Conservation (phyloP, 2,888 invertebrate genomes). For the Danaus chrysippus region DNA sequence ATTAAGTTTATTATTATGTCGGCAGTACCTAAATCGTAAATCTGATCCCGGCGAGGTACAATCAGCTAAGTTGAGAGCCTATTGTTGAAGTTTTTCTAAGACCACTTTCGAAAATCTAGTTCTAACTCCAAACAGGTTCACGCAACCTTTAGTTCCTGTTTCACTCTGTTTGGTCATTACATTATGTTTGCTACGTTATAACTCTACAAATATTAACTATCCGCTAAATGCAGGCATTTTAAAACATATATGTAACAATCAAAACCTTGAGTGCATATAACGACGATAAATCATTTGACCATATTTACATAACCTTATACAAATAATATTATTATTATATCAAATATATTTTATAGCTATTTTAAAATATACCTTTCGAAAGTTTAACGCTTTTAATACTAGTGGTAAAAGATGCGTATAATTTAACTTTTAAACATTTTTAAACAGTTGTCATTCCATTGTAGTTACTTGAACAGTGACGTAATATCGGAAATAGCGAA, state of each 20-base stretch:
- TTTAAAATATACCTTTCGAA: too few relatives aligned
- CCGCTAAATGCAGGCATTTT: slow-evolving; percentile 20
- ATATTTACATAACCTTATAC: neutral
- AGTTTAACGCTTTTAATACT: neutral
- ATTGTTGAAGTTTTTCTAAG: slow-evolving; percentile 33
- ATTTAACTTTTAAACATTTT: neutral
- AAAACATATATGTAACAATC: too few relatives aligned
- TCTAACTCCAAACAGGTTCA: slow-evolving; percentile 27
- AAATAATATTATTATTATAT: too few relatives aligned
- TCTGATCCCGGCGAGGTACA: slow-evolving; percentile 29
- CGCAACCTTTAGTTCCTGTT: slow-evolving; percentile 26
- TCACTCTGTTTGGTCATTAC: slow-evolving; percentile 28
- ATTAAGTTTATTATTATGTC: slow-evolving; percentile 21
- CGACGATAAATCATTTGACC: too few relatives aligned
- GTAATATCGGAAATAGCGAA: slow-evolving; percentile 12
- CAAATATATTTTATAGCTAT: too few relatives aligned
- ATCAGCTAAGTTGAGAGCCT: slow-evolving; percentile 24
- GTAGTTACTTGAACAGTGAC: neutral
- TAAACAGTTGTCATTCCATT: neutral
- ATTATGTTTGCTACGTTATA: slow-evolving; percentile 25
- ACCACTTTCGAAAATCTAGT: slow-evolving; percentile 30
- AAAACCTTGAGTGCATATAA: too few relatives aligned
- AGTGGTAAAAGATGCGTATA: neutral
- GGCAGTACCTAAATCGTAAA: slow-evolving; percentile 33
- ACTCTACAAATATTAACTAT: slow-evolving; percentile 28